Conservation (phyloP, 2,113 vertebrate species). For the Gymnocephalus cernua region DNA sequence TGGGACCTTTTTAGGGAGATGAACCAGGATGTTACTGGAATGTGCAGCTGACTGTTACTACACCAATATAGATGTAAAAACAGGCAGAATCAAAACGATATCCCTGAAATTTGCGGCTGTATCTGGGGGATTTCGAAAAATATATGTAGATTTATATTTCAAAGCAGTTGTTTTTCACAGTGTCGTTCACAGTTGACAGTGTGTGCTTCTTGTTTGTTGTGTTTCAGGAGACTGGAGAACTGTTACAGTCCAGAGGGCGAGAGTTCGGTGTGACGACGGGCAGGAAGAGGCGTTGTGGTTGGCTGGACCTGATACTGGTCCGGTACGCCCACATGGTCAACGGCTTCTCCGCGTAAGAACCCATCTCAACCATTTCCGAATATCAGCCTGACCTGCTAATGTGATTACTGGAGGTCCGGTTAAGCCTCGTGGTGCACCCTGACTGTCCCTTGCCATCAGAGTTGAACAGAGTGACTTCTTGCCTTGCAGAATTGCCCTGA, state of each 20-base stretch:
- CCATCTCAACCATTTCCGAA: neutral
- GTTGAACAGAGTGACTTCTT: neutral
- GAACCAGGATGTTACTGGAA: neutral
- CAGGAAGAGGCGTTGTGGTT: constrained; percentile 91
- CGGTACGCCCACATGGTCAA: constrained; percentile 90
- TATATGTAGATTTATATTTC: neutral
- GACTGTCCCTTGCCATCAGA: neutral
- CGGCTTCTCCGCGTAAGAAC: constrained; percentile 86
- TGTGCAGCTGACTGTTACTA: neutral
- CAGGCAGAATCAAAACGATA: neutral
- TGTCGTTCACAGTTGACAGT: neutral
- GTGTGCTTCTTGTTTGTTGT: neutral
- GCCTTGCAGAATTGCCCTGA: constrained; percentile 84
- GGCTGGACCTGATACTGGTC: constrained; percentile 88
- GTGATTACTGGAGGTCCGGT: neutral
- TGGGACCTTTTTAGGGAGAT: too few relatives aligned
- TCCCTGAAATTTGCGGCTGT: neutral
- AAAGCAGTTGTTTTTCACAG: neutral
- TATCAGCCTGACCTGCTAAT: neutral
- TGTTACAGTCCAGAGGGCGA: constrained; percentile 83
- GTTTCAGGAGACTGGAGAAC: constrained; percentile 82
- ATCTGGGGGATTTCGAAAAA: neutral
- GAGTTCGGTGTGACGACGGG: constrained; percentile 88
- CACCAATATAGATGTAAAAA: neutral
- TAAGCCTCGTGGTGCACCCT: neutral